Evolutionary conservation across 2,113 vertebrate species (phyloP).

Genomic region (Sceloporus undulatus): DNA sequence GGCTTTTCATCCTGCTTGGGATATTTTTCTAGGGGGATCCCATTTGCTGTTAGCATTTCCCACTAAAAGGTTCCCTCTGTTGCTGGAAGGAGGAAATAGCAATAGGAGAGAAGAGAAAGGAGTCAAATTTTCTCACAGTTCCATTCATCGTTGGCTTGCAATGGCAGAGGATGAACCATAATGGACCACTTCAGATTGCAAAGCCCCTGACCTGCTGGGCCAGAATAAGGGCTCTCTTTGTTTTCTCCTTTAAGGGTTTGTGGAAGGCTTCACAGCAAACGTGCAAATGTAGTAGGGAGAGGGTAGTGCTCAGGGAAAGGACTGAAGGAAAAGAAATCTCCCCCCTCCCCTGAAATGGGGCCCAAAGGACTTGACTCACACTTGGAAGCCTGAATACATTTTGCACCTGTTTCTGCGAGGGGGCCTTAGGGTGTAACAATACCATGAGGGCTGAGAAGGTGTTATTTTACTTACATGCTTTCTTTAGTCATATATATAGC

Average conservation of each 20-base stretch:
- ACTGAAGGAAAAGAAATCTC: constrained; percentile 3
- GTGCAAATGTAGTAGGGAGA: neutral
- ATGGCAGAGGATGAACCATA: constrained; percentile 18
- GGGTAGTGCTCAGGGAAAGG: neutral
- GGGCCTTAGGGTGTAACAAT: neutral
- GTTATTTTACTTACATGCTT: neutral
- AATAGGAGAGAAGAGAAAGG: neutral
- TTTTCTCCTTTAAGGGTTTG: neutral
- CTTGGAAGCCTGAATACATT: neutral
- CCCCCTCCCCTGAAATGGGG: neutral
- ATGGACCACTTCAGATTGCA: constrained; percentile 28
- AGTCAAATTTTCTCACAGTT: constrained; percentile 15
- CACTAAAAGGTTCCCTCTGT: constrained; percentile 39
- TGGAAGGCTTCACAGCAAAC: constrained; percentile 5
- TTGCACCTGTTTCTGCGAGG: neutral
- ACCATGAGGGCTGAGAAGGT: neutral
- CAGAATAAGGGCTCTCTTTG: constrained; percentile 21
- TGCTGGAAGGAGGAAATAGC: constrained; percentile 27
- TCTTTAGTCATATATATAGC: neutral
- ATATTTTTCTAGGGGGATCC: neutral
- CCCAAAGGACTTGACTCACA: neutral
- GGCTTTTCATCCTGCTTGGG: neutral
- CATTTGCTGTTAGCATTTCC: neutral
- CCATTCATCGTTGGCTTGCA: neutral
- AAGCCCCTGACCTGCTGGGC: constrained; percentile 9